Percentiles rank a stretch among this genome's conserved stretches.
phyloP scores from a whole-genome alignment of 2,797 vertebrate species.

The Nyctibius grandis region DNA sequence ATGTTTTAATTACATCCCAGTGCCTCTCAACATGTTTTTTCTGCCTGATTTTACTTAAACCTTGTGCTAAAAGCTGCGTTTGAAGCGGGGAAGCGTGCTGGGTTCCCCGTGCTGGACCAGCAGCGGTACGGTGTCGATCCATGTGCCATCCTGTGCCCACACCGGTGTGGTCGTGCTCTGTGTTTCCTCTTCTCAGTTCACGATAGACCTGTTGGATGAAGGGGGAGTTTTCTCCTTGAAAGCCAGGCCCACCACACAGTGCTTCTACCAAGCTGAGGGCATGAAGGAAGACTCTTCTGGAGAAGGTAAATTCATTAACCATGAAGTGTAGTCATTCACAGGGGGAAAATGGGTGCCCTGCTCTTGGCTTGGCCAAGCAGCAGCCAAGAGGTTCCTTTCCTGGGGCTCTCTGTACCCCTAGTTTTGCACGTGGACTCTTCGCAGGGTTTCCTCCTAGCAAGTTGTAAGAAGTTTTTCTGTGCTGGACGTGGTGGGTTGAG shows the following conservation, averaged over 20 bases:
- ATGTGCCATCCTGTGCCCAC: background rate
- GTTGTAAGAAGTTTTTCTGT: background rate
- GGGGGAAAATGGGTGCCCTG: background rate
- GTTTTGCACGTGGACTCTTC: background rate
- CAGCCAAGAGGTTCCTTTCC: background rate
- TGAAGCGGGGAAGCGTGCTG: background rate
- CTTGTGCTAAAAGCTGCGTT: background rate
- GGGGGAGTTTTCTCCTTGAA: constrained; percentile 77
- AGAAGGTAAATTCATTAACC: constrained; percentile 9
- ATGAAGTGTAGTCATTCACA: background rate
- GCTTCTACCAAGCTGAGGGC: constrained; percentile 41
- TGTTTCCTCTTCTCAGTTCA: constrained; percentile 72
- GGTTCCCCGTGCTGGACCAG: background rate
- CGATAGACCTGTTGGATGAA: constrained; percentile 79
- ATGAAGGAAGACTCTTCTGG: background rate
- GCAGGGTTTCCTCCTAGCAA: background rate
- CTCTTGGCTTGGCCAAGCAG: background rate
- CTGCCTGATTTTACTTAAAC: background rate
- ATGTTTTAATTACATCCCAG: background rate
- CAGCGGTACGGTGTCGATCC: accelerated
- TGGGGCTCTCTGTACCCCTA: background rate
- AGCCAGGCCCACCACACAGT: constrained; percentile 62
- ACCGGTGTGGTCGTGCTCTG: background rate
- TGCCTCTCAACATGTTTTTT: background rate
- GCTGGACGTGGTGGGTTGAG: background rate